phyloP scores from a whole-genome alignment of 1,140 invertebrate genomes.

The Zophobas morio region DNA sequence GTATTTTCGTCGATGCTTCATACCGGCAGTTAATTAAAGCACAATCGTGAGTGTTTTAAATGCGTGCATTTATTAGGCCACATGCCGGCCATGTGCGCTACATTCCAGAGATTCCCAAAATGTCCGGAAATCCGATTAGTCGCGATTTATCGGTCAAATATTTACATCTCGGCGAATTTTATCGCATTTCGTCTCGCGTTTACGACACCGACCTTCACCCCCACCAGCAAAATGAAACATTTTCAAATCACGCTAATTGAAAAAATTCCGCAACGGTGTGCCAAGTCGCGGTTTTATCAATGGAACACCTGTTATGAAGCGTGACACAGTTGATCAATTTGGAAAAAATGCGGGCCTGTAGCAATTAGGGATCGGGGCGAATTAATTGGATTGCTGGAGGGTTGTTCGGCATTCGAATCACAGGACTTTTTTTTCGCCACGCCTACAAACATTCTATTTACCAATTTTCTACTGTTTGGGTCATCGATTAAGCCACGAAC shows the following conservation, averaged over 20 bases:
- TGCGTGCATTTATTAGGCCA: slow-evolving; percentile 31
- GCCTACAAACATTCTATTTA: too few species aligned
- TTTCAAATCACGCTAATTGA: too few species aligned
- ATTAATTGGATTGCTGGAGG: background rate
- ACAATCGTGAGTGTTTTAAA: slow-evolving; percentile 14
- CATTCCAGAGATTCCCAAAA: slow-evolving; percentile 38
- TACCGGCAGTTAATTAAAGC: slow-evolving; percentile 9
- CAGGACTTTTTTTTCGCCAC: too few species aligned
- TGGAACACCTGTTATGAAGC: background rate
- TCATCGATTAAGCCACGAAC: too few species aligned
- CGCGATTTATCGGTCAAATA: slow-evolving; percentile 6
- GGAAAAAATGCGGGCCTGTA: background rate
- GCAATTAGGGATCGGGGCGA: background rate
- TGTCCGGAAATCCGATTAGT: background rate
- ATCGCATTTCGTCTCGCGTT: background rate
- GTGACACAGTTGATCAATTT: background rate
- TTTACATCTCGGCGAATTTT: slow-evolving; percentile 1
- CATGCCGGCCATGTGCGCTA: slow-evolving; percentile 35
- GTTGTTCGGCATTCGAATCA: too few species aligned
- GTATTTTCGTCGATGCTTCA: slow-evolving; percentile 30
- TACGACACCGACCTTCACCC: background rate
- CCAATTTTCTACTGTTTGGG: too few species aligned
- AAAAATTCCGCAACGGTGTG: too few species aligned
- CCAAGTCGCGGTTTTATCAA: background rate
- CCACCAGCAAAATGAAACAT: background rate